These are phyloP conservation scores for Microcebus jonahi DNA, from an alignment of 2,113 vertebrate genomes.

Conservation along the genomic window DNA sequence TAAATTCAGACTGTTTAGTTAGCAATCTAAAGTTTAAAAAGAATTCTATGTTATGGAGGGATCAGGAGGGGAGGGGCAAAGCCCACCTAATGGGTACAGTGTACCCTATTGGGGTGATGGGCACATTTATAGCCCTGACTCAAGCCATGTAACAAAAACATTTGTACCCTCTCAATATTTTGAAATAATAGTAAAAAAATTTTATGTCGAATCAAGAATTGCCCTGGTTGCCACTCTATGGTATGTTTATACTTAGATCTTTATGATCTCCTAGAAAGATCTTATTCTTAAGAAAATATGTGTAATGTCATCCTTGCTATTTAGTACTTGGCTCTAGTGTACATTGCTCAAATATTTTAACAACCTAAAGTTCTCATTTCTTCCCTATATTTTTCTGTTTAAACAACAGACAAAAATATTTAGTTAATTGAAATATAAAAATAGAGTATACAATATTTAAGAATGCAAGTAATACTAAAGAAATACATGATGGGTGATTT, in stretches of 20 bases:
- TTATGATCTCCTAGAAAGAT: conserved; percentile 42
- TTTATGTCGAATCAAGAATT: conserved; percentile 11
- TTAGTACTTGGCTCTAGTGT: conserved; percentile 21
- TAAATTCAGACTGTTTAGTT: background rate
- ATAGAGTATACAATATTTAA: background rate
- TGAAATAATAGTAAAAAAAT: background rate
- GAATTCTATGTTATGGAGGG: background rate
- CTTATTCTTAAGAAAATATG: conserved; percentile 58
- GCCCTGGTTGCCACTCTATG: background rate
- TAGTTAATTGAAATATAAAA: conserved; percentile 55
- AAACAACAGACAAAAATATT: conserved; percentile 21
- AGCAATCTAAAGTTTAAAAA: conserved; percentile 9
- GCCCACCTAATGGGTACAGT: too few species aligned
- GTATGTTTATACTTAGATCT: conserved; percentile 43
- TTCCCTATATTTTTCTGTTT: background rate
- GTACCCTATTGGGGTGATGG: too few species aligned
- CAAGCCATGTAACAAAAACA: too few species aligned
- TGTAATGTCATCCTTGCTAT: background rate
- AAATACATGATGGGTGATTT: background rate
- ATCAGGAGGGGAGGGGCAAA: too few species aligned
- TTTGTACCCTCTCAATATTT: too few species aligned
- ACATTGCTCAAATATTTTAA: conserved; percentile 55
- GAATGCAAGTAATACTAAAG: background rate
- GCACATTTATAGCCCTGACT: too few species aligned
- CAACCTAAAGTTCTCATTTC: conserved; percentile 47